Evolutionary conservation across 2,113 vertebrate genomes (phyloP).

Genomic region (Hucho hucho): DNA sequence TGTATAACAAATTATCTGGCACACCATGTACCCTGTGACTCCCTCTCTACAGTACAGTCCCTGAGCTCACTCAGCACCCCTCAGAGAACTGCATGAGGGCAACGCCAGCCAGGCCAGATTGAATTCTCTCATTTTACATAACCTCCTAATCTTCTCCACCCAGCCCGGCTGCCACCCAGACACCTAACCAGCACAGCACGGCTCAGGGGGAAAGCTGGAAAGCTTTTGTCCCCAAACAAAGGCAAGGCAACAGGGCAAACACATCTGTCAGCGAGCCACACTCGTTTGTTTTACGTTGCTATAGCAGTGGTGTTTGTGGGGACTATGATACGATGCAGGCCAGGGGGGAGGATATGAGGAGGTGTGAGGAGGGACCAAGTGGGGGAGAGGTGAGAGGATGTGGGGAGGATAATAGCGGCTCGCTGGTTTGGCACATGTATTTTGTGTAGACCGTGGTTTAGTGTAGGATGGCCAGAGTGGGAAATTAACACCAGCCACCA

Average conservation of each 20-base stretch:
- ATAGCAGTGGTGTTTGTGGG: conserved; percentile 50
- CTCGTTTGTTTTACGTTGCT: conserved; percentile 58
- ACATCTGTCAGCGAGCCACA: conserved; percentile 43
- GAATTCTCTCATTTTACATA: conserved; percentile 49
- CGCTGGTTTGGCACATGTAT: conserved; percentile 35
- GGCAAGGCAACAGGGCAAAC: conserved; percentile 29
- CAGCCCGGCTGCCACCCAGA: neutral
- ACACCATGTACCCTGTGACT: neutral
- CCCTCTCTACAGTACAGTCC: conserved; percentile 27
- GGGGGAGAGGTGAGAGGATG: conserved; percentile 43
- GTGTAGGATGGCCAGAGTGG: neutral
- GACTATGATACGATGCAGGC: conserved; percentile 41
- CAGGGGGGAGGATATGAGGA: conserved; percentile 35
- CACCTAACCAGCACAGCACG: conserved; percentile 20
- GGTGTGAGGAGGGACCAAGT: conserved; percentile 9
- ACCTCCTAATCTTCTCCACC: conserved; percentile 33
- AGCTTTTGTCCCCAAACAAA: conserved; percentile 51
- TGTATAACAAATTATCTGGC: neutral
- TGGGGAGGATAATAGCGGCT: conserved; percentile 57
- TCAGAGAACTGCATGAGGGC: conserved; percentile 14
- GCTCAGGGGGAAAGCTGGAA: conserved; percentile 13
- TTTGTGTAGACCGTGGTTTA: conserved; percentile 28
- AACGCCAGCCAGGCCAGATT: conserved; percentile 21
- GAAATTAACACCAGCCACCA: no score
- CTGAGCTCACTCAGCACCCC: conserved; percentile 17